Conservation (phyloP, 1,140 invertebrate genomes). For the Frieseomelitta varia region DNA sequence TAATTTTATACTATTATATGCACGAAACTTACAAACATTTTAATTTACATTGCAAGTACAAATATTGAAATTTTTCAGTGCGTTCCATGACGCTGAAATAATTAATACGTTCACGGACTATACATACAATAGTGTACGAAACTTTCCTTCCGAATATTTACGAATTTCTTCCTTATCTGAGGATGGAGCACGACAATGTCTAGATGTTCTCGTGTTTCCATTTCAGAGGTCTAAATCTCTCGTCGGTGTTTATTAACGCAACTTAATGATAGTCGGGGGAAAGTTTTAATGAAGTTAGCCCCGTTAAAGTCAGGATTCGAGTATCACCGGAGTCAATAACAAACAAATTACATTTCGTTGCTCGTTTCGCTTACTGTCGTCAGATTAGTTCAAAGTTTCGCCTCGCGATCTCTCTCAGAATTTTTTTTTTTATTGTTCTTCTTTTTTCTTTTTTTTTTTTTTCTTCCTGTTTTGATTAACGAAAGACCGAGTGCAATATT, state of each 20-base stretch:
- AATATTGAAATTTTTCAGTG: too few relatives aligned
- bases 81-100: neutral
- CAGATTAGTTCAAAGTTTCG: slow-evolving; percentile 10
- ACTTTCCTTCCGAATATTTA: neutral
- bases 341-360: slow-evolving; percentile 38
- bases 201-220: neutral
- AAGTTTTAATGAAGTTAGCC: slow-evolving; percentile 42
- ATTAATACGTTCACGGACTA: neutral
- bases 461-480: neutral
- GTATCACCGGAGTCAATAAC: neutral
- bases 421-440: too few relatives aligned
- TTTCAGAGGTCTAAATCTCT: neutral
- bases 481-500: neutral
- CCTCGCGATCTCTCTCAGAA: neutral
- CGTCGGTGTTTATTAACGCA: slow-evolving; percentile 3
- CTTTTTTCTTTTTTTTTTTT: too few relatives aligned
- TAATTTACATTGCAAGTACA: too few relatives aligned
- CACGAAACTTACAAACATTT: too few relatives aligned
- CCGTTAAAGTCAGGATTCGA: neutral
- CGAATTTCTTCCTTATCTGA: neutral
- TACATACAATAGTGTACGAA: neutral
- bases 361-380: neutral
- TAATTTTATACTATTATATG: too few relatives aligned
- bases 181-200: neutral
- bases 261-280: neutral